A percentile compares a stretch with the other conserved stretches of the same genome.
These are phyloP conservation scores for Ischnus inquisitorius DNA, from an alignment of 2,888 invertebrate species.

Conservation along the genomic window DNA sequence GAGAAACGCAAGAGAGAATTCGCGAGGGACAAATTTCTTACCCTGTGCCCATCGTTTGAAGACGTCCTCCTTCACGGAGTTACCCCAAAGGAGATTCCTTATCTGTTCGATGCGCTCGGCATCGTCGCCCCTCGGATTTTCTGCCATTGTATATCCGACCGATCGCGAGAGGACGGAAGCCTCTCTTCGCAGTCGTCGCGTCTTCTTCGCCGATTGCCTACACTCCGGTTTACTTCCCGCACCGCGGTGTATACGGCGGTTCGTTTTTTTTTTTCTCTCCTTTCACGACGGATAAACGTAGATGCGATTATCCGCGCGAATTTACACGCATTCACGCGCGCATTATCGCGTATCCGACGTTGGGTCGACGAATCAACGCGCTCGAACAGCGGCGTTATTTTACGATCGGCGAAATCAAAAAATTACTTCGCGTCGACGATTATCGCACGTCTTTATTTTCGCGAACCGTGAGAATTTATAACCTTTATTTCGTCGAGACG, in stretches of 20 bases:
- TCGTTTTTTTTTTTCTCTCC: slow-evolving; percentile 17
- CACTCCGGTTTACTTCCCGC: background rate
- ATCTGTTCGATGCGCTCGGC: slow-evolving; percentile 91
- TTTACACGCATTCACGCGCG: slow-evolving; percentile 46
- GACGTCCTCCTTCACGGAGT: slow-evolving; percentile 93
- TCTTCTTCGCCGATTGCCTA: background rate
- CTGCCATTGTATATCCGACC: slow-evolving; percentile 86
- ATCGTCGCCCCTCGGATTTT: slow-evolving; percentile 85
- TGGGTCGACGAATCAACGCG: background rate
- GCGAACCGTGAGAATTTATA: slow-evolving; percentile 68
- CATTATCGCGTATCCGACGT: slow-evolving; percentile 23
- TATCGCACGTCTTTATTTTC: background rate
- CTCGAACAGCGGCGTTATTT: background rate
- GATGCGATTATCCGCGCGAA: slow-evolving; percentile 47
- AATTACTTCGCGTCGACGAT: slow-evolving; percentile 1
- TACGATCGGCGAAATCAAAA: background rate
- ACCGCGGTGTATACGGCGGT: background rate
- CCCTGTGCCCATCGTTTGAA: slow-evolving; percentile 97
- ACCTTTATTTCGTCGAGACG: slow-evolving; percentile 77
- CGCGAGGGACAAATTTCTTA: slow-evolving; percentile 78
- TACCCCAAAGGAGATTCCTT: slow-evolving; percentile 94
- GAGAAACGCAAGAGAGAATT: background rate
- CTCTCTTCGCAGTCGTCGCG: background rate
- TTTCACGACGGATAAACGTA: slow-evolving; percentile 35
- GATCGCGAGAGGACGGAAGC: background rate